Percentiles rank a stretch among this genome's conserved stretches.
These are phyloP conservation scores for Carcharodon carcharias DNA, from an alignment of 2,797 vertebrate genomes.

Conservation along the genomic window DNA sequence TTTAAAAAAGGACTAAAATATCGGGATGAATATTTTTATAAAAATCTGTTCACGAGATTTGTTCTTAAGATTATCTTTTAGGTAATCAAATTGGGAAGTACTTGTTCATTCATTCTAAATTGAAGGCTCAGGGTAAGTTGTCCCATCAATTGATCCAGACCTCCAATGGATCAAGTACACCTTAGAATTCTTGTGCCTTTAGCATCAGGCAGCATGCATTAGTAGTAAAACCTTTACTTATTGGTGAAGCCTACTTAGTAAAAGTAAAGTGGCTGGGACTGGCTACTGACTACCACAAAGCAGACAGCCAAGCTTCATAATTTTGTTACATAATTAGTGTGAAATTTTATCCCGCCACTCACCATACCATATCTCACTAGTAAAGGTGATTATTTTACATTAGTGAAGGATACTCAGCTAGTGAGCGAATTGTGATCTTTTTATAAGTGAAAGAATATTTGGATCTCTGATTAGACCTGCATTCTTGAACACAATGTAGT, in stretches of 20 bases:
- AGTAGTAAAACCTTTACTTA: background rate
- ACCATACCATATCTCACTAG: background rate
- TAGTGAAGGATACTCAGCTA: background rate
- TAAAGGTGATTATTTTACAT: background rate
- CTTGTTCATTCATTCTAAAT: background rate
- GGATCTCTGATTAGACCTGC: background rate
- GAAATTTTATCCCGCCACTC: background rate
- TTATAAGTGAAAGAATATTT: background rate
- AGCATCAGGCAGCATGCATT: background rate
- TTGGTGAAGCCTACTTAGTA: background rate
- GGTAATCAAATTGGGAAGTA: background rate
- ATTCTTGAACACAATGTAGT: background rate
- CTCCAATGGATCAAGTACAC: background rate
- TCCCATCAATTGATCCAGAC: constrained; percentile 3
- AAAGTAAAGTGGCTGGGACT: background rate
- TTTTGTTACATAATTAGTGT: background rate
- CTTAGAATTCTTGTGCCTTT: constrained; percentile 9
- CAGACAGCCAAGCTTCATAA: background rate
- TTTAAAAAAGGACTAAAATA: constrained; percentile 13
- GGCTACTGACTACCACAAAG: background rate
- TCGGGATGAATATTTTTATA: constrained; percentile 3
- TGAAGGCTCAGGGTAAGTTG: background rate
- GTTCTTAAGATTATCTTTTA: background rate
- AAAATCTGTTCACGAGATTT: background rate
- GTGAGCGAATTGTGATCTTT: background rate